Evolutionary conservation across 1,140 invertebrate genomes (phyloP).

Genomic region (Trinorchestia longiramus): DNA sequence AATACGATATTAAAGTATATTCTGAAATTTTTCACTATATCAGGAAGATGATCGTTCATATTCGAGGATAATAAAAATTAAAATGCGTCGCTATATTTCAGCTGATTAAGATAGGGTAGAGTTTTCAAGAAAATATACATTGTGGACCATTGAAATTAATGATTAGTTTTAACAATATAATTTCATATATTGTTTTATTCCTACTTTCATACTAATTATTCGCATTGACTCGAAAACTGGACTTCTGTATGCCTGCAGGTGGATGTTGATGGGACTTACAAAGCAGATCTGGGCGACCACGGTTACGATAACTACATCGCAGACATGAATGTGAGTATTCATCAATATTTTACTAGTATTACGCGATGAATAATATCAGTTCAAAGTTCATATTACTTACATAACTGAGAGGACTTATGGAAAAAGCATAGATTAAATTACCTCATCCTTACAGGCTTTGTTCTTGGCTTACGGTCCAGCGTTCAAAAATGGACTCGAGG

Average conservation of each 20-base stretch:
- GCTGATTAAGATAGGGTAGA: too few relatives aligned
- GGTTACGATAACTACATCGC: constrained; percentile 55
- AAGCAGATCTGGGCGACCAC: constrained; percentile 51
- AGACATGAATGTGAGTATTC: constrained; percentile 67
- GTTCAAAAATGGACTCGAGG: constrained; percentile 68
- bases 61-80: not conserved
- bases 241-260: not conserved
- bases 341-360: not conserved
- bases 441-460: constrained; percentile 21
- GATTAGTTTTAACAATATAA: too few relatives aligned
- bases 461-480: constrained; percentile 70
- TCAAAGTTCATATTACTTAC: too few relatives aligned
- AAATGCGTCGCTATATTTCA: too few relatives aligned
- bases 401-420: too few relatives aligned
- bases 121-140: too few relatives aligned
- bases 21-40: not conserved
- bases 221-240: not conserved
- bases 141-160: too few relatives aligned
- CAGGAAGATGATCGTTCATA: not conserved
- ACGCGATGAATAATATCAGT: not conserved
- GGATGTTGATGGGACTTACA: constrained; percentile 51
- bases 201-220: too few relatives aligned
- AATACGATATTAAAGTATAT: too few relatives aligned
- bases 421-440: not conserved
- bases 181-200: too few relatives aligned